Conservation (phyloP, 2,888 invertebrate genomes). For the Aquatica leii region DNA sequence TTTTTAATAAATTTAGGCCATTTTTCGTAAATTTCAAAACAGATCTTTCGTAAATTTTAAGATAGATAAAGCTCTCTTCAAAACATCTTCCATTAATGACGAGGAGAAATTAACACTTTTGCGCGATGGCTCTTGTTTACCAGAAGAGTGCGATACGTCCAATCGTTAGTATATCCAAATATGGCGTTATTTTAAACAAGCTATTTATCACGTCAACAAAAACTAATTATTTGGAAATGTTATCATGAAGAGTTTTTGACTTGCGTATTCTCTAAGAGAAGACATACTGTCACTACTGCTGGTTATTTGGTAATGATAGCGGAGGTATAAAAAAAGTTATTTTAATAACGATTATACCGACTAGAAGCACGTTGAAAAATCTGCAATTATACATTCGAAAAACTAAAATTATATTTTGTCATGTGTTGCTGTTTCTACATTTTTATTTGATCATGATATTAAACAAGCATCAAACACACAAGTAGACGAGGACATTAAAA, state of each 20-base stretch:
- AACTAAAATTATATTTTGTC: too few relatives aligned
- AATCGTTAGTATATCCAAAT: slow-evolving; percentile 1
- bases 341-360: neutral
- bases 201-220: too few relatives aligned
- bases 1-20: neutral
- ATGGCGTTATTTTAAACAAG: neutral
- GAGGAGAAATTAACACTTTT: slow-evolving; percentile 4
- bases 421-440: slow-evolving; percentile 2
- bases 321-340: neutral
- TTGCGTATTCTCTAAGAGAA: too few relatives aligned
- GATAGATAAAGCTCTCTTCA: too few relatives aligned
- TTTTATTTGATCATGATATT: neutral
- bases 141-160: neutral
- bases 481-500: too few relatives aligned
- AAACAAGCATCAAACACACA: too few relatives aligned
- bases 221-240: neutral
- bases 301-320: too few relatives aligned
- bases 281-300: too few relatives aligned
- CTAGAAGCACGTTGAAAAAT: neutral
- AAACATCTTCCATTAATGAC: too few relatives aligned
- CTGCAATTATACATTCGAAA: slow-evolving; percentile 3
- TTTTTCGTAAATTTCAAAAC: neutral
- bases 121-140: neutral
- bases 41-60: neutral
- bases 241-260: neutral